phyloP scores from a whole-genome alignment of 2,113 vertebrate genomes.

The Lepisosteus osseus region DNA sequence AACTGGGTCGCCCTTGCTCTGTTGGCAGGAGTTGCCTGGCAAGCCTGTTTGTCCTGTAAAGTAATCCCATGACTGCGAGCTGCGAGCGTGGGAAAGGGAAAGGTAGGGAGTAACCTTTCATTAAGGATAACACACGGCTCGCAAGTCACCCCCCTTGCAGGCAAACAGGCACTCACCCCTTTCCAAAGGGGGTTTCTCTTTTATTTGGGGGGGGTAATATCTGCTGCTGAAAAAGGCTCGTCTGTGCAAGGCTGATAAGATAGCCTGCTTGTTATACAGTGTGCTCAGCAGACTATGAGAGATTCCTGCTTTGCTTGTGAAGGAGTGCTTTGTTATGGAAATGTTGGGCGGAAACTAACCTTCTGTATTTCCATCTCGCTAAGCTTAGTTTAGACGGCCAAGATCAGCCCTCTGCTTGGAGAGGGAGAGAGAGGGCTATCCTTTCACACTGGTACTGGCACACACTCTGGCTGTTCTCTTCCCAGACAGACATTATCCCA shows the following conservation, averaged over 20 bases:
- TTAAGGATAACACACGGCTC: no score
- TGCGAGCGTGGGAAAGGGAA: no score
- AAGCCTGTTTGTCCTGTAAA: no score
- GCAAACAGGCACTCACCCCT: no score
- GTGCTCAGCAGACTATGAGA: background rate
- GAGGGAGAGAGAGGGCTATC: background rate
- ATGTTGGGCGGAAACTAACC: background rate
- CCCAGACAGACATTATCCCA: background rate
- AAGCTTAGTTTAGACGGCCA: background rate
- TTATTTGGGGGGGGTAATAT: background rate
- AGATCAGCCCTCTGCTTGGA: background rate
- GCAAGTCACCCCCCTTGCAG: no score
- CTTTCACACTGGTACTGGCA: background rate
- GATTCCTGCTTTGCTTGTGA: background rate
- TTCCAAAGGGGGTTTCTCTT: no score
- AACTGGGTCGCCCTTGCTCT: no score
- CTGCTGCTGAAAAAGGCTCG: background rate
- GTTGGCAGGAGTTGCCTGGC: no score
- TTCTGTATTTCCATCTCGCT: background rate
- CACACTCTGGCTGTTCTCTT: background rate
- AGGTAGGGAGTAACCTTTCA: no score
- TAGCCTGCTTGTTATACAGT: background rate
- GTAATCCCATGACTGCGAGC: no score
- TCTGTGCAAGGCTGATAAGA: background rate
- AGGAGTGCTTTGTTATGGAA: conserved; percentile 3